Percentiles rank a stretch among this genome's conserved stretches.
Conservation (phyloP, 2,888 invertebrate genomes). For the Calameuta pallipes region DNA sequence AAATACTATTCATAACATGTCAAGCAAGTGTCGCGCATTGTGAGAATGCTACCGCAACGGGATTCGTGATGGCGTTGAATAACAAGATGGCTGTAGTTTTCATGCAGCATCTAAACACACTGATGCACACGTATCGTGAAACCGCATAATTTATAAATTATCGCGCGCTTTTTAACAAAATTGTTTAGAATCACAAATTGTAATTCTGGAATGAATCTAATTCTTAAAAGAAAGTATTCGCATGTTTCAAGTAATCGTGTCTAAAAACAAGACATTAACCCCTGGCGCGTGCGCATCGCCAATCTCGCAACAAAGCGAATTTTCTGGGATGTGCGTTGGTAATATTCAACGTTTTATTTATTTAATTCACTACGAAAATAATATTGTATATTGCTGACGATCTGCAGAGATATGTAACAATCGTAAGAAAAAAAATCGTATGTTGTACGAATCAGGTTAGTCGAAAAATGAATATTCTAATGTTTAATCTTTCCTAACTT, state of each 20-base stretch:
- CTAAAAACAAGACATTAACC: neutral
- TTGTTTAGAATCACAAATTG: neutral
- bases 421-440: conserved; percentile 20
- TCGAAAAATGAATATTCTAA: conserved; percentile 6
- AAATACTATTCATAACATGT: neutral
- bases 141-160: neutral
- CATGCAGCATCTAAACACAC: neutral
- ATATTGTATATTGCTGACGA: conserved; percentile 19
- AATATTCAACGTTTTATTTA: conserved; percentile 17
- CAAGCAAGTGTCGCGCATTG: neutral
- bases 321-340: conserved; percentile 23
- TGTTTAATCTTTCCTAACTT: conserved; percentile 17
- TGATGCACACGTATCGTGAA: neutral
- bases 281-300: conserved; percentile 10
- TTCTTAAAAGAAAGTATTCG: neutral
- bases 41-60: neutral
- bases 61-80: neutral
- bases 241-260: neutral
- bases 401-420: conserved; percentile 23
- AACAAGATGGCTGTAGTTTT: neutral
- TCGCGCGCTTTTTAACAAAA: neutral
- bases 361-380: conserved; percentile 10
- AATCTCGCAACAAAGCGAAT: conserved; percentile 26
- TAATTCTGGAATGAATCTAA: neutral
- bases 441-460: conserved; percentile 31